Evolutionary conservation across 2,888 invertebrate genomes (phyloP), one percentile per base, ranked within the genome.

Genomic region (Catocala fraxini): DNA sequence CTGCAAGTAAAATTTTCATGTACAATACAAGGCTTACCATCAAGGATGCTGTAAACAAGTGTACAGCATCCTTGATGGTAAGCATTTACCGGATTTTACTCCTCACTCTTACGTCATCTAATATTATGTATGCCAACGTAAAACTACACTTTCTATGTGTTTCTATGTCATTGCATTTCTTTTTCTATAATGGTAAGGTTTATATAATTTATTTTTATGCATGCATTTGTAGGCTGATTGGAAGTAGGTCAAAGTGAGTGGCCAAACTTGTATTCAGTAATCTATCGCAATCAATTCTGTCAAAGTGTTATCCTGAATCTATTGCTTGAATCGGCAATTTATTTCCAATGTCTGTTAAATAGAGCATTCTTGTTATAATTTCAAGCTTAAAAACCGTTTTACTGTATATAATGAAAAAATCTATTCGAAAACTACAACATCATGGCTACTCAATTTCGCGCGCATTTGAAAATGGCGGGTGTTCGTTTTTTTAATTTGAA

Each of bases 401-500:
- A 61, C 68, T 56, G 65, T 72, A 67, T 59, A 69, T 59, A 75
- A 71, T 66, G 56, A 61, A 66, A 59, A 63, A 79, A 62, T 63
- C 70, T 68, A 80, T 80, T 71, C 54, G 64, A 79, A 82, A 84
- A 78, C 55, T 58, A 67, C 83, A 76, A 59, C 70, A 76, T 87
- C 86, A 87, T 84, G 79, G 77, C 49, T 70, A 39, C 64, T 71
- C 80, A 85, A 88, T 89, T 90, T 90, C 83, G 89, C 89, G 86
- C 82, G 75, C 75, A 81, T 82, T 80, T 66, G 63, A 69, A 81
- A 81, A 78, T 80, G 68, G 59, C 59, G 58, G 64, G 13, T 6
- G 33, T 25, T 53, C 54, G n/a, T 73, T 75, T 75, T 72, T 71
- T 67, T 65, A 42, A 59, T 51, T 58, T 47, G 11, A 13, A 12